Evolutionary conservation across 2,113 vertebrate species (phyloP), one percentile per base, ranked within the genome.

Genomic region (Crotalus helleri): DNA sequence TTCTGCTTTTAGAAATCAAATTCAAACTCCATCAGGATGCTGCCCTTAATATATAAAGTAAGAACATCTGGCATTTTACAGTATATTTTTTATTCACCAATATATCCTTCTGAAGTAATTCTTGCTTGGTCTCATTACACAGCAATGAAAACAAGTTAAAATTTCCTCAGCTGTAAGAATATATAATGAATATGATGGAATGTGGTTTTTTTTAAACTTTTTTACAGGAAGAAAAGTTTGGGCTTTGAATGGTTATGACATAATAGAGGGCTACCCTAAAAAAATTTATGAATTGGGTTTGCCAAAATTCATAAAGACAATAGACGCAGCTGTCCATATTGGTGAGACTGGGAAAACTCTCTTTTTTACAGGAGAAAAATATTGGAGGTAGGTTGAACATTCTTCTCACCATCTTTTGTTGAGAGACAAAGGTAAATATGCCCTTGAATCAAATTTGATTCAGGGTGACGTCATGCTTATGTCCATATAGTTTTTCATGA

Each of bases 201-300:
- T 7, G 46, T 94, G 94, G 46, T 90, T 4, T 49, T 49, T 46
- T 49, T 51, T 51, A 10, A 3, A 61, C 11, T 96, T 94, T 9
- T 94, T 95, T 91, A 92, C 95, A 99, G 99, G 99, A 57, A 99
- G 98, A 92, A 98, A 97, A 95, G 98, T 99, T 96, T 99, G 99
- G 99, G 99, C 99, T 92, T 95, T 99, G 93, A 99, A 98, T 91
- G 99, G 99, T 46, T 99, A 99, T 0, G 97, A 97, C 94, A 97
- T 99, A 91, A 95, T 98, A 92, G 97, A 98, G 46, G 99, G 98
- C 58, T 99, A 99, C 94, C 99, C 99, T 1, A 98, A 98, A 97
- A 99, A 99, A 96, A 98, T 99, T 92, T 97, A 98, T 92, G 98
- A 98, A 93, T 97, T 99, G 23, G 99, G 99, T 8, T 98, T 99